phyloP scores from a whole-genome alignment of 2,888 invertebrate species.

The Heliconius aoede region DNA sequence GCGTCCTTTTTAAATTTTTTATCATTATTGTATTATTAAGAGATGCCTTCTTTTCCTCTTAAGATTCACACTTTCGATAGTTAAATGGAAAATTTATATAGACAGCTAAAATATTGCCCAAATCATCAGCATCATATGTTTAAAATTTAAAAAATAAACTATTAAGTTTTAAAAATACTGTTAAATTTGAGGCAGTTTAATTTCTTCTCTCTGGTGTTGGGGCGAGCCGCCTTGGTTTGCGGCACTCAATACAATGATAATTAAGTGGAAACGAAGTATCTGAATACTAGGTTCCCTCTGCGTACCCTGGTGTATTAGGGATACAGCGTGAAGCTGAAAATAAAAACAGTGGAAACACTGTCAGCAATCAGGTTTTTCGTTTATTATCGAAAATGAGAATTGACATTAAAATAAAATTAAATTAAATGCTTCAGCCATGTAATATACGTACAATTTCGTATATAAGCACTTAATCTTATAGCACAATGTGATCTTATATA shows the following conservation, averaged over 20 bases:
- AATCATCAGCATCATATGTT: not conserved
- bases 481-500: constrained; percentile 43
- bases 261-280: too few species aligned
- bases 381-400: constrained; percentile 8
- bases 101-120: not conserved
- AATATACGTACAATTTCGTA: not conserved
- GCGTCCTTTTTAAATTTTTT: constrained; percentile 47
- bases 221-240: too few species aligned
- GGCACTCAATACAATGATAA: too few species aligned
- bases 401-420: not conserved
- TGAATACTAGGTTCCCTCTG: too few species aligned
- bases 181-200: too few species aligned
- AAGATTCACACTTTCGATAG: constrained; percentile 9
- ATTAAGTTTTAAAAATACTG: not conserved
- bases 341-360: not conserved
- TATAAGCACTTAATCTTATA: constrained; percentile 23
- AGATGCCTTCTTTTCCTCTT: constrained; percentile 5
- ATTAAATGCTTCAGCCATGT: constrained; percentile 3
- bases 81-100: not conserved
- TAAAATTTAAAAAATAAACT: not conserved
- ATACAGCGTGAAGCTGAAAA: too few species aligned
- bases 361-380: not conserved
- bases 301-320: too few species aligned
- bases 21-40: constrained; percentile 37
- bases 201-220: too few species aligned